These are phyloP conservation scores for Cerastoderma edule DNA, from an alignment of 2,888 invertebrate genomes.

Conservation along the genomic window DNA sequence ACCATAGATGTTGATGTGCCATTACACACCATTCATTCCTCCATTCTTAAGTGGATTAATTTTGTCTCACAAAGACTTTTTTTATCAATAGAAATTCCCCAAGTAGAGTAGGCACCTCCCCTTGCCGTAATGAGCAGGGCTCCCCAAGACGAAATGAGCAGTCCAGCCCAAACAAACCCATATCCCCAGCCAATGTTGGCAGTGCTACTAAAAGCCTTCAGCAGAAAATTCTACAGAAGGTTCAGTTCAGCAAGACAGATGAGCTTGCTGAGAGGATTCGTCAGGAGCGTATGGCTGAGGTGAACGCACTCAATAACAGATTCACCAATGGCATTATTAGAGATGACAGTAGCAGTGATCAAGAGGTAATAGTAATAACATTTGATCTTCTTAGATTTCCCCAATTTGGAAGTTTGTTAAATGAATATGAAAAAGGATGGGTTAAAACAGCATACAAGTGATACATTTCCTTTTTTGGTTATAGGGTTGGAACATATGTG, in stretches of 20 bases:
- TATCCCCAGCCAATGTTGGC: constrained; percentile 70
- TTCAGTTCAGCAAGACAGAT: constrained; percentile 74
- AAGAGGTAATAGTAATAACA: constrained; percentile 18
- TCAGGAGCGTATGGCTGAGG: constrained; percentile 81
- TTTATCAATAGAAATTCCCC: constrained; percentile 29
- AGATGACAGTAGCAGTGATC: constrained; percentile 20
- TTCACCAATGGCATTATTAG: constrained; percentile 79
- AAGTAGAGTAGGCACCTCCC: constrained; percentile 17
- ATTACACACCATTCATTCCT: too few relatives aligned
- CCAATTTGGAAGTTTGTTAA: too few relatives aligned
- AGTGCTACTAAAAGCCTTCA: constrained; percentile 80
- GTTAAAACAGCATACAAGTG: too few relatives aligned
- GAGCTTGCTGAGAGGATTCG: constrained; percentile 79
- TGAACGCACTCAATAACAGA: constrained; percentile 80
- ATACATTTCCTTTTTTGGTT: too few relatives aligned
- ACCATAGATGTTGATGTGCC: too few relatives aligned
- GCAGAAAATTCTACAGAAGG: constrained; percentile 78
- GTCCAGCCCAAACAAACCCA: constrained; percentile 35
- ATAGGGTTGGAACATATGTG: too few relatives aligned
- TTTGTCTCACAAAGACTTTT: neutral
- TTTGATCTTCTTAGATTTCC: too few relatives aligned
- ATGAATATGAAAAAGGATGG: too few relatives aligned
- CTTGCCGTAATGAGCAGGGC: constrained; percentile 15
- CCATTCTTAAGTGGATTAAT: too few relatives aligned
- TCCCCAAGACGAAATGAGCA: constrained; percentile 22